Base-by-base conservation (phyloP, 2,888 invertebrate species). In the Acrobasis suavella region DNA sequence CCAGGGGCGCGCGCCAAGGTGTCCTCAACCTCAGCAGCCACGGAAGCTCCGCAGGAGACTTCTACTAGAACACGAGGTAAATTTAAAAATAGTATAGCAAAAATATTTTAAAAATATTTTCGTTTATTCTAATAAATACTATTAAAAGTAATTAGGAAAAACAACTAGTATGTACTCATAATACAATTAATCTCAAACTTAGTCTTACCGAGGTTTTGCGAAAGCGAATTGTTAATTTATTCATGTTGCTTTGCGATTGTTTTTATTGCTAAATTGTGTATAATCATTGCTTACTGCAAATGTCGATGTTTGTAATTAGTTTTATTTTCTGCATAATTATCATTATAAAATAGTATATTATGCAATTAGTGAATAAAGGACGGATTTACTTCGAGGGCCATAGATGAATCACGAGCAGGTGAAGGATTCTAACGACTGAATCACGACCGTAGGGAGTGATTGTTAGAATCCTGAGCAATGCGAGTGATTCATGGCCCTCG, bases 1-100 rank as follows among this genome's bases (percentile, higher is more conserved):
- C 77, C 81, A 1, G 89, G 88, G 51, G 91, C 93, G 2, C 83
- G 91, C 17, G 78, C 89, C 2, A 89, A 93, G 15, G 80, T 92
- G 10, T 89, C 94, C 8, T 73, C 93, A 80, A 68, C 93, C 69
- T 71, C 78, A 73, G 79, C 85, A 14, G 83, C 84, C 32, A 91
- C 92, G 2, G 91, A 93, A 69, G 81, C 93, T 0, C 86, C 92
- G 0, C 83, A 82, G 56, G 92, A 93, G 68, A 83, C 89, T 0
- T 86, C 90, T 38, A 91, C 92, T 7, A 91, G 89, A 85, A 82
- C 82, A 32, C 90, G 94, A 87, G 92, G 92, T 93, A 87, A 87
- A 73, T 58, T 22, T 58, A 12, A 1, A 17, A 17, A 14, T 15
- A 15, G 8, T 12, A 0, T 14, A 42, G 22, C 32, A 32, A 32